These are phyloP conservation scores for Eumaeus atala DNA, from an alignment of 1,140 invertebrate species.

Conservation along the genomic window DNA sequence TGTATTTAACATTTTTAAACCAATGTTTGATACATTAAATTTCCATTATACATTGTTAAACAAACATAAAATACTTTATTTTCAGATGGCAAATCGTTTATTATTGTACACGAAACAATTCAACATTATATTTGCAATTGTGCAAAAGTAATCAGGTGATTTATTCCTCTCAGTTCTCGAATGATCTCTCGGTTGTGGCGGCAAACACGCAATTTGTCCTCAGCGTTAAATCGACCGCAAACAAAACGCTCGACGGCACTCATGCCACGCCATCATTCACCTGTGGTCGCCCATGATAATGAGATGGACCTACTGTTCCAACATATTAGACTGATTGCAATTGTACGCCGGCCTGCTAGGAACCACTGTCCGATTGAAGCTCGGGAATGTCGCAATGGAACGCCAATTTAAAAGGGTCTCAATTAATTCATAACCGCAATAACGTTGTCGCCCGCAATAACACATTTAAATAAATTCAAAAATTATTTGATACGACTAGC, in stretches of 20 bases:
- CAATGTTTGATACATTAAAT: background rate
- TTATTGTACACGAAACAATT: slow-evolving; percentile 33
- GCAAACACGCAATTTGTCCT: slow-evolving; percentile 71
- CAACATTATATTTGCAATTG: slow-evolving; percentile 46
- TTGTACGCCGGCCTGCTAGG: slow-evolving; percentile 38
- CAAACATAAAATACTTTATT: background rate
- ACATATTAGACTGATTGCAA: slow-evolving; percentile 72
- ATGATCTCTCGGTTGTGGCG: slow-evolving; percentile 59
- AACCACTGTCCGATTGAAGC: slow-evolving; percentile 28
- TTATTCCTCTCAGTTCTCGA: slow-evolving; percentile 50
- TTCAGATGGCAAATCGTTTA: slow-evolving; percentile 9
- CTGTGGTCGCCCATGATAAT: slow-evolving; percentile 71
- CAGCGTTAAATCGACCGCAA: slow-evolving; percentile 70
- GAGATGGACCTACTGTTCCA: slow-evolving; percentile 68
- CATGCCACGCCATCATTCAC: slow-evolving; percentile 63
- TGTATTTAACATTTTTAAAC: no score
- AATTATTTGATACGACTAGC: slow-evolving; percentile 8
- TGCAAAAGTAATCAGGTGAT: slow-evolving; percentile 63
- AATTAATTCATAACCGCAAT: slow-evolving; percentile 36
- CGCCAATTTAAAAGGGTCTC: slow-evolving; percentile 29
- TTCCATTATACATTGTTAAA: no score
- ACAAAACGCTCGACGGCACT: slow-evolving; percentile 60
- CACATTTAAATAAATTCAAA: slow-evolving; percentile 25
- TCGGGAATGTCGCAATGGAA: slow-evolving; percentile 28
- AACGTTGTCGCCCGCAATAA: slow-evolving; percentile 20